Conservation (phyloP, 2,113 vertebrate species). For the Rhinoderma darwinii region DNA sequence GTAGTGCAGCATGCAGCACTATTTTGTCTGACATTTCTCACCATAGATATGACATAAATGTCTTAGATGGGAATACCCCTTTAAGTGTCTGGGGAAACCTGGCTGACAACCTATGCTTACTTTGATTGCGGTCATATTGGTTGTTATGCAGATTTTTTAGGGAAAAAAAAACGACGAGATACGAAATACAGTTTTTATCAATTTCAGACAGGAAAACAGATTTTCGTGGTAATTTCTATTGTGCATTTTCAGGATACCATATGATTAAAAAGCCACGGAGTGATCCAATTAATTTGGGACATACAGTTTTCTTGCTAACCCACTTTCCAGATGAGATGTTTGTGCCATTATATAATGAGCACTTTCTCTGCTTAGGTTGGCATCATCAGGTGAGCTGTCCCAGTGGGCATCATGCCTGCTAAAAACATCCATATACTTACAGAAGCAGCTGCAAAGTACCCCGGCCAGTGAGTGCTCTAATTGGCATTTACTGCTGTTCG, state of each 20-base stretch:
- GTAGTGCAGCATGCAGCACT: no score
- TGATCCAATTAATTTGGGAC: slow-evolving; percentile 26
- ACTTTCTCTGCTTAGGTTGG: slow-evolving; percentile 27
- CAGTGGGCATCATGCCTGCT: slow-evolving; percentile 46
- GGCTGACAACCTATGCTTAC: no score
- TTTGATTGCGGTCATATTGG: background rate
- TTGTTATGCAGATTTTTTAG: background rate
- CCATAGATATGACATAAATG: no score
- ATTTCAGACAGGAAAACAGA: background rate
- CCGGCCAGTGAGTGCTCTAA: background rate
- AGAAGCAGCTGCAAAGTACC: slow-evolving; percentile 35
- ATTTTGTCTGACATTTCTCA: no score
- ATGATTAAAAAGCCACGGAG: background rate
- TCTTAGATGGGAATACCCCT: no score
- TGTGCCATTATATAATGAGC: slow-evolving; percentile 51
- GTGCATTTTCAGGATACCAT: background rate
- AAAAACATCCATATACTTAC: slow-evolving; percentile 36
- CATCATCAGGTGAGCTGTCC: slow-evolving; percentile 29
- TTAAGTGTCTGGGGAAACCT: no score
- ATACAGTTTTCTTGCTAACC: slow-evolving; percentile 20
- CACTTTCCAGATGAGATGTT: slow-evolving; percentile 27
- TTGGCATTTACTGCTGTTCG: slow-evolving; percentile 3
- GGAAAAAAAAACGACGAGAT: no score
- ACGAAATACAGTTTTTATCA: no score
- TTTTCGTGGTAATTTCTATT: no score